These are phyloP conservation scores for Nemotelus pantherinus DNA, from an alignment of 2,888 invertebrate species.

Conservation along the genomic window DNA sequence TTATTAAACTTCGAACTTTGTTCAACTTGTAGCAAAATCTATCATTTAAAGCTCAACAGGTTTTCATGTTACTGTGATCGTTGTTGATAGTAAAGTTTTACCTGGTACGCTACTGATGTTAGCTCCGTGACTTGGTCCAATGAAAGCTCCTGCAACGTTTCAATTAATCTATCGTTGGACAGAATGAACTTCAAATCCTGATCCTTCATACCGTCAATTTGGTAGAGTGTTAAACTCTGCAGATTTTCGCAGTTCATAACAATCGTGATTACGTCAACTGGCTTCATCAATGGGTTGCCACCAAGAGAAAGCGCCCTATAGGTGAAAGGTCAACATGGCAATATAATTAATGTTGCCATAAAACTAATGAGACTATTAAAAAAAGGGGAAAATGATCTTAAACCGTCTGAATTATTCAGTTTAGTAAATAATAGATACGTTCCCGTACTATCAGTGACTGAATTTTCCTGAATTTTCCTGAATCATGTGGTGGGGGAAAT, in stretches of 20 bases:
- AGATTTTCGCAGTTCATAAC: slow-evolving; percentile 31
- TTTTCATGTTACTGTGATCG: no score
- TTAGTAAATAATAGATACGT: no score
- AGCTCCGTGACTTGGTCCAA: slow-evolving; percentile 43
- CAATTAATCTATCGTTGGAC: slow-evolving; percentile 46
- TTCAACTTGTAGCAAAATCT: no score
- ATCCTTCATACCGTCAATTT: slow-evolving; percentile 37
- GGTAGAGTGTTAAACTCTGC: slow-evolving; percentile 36
- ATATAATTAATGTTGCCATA: not conserved
- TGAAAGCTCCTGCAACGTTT: slow-evolving; percentile 42
- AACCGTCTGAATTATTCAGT: no score
- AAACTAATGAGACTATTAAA: no score
- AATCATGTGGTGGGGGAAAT: no score
- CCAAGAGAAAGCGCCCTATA: slow-evolving; percentile 29
- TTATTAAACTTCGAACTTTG: no score
- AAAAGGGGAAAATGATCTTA: no score
- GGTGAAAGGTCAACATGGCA: not conserved
- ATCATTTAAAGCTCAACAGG: no score
- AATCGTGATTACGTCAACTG: slow-evolving; percentile 38
- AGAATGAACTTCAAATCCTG: slow-evolving; percentile 46
- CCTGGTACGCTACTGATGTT: slow-evolving; percentile 44
- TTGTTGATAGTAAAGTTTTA: slow-evolving; percentile 6
- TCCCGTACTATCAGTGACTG: no score
- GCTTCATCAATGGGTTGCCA: slow-evolving; percentile 20
- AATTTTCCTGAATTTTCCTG: no score